These are phyloP conservation scores for Sminthopsis crassicaudata DNA, from an alignment of 2,113 vertebrate species.

Conservation along the genomic window DNA sequence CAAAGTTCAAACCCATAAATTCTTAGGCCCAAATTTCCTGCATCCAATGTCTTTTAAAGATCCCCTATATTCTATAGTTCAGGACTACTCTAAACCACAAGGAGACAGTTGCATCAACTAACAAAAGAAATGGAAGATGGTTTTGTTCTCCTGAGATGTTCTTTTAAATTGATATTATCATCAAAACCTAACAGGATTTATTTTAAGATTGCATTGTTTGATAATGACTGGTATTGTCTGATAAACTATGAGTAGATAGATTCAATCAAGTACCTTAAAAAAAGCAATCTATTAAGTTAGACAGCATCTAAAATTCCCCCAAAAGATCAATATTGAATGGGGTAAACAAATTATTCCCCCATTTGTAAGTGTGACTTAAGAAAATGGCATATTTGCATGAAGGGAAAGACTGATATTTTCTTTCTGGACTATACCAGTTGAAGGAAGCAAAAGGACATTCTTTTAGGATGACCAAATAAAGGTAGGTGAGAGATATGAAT, in stretches of 20 bases:
- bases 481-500: not conserved
- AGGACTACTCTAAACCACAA: not conserved
- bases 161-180: not conserved
- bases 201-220: not conserved
- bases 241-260: not conserved
- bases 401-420: not conserved
- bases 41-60: not conserved
- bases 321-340: not conserved
- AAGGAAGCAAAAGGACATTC: not conserved
- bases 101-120: not conserved
- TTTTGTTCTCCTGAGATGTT: not conserved
- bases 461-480: not conserved
- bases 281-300: not conserved
- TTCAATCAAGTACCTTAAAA: not conserved
- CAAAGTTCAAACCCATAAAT: not conserved
- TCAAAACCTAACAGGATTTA: not conserved
- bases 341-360: not conserved
- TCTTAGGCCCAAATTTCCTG: not conserved
- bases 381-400: not conserved
- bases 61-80: not conserved
- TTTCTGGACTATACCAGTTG: not conserved
- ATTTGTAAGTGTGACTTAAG: not conserved
- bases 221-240: not conserved
- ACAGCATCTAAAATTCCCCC: not conserved
- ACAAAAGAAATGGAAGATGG: not conserved